Conservation (phyloP, 2,888 invertebrate species). For the Hydraecia micacea region DNA sequence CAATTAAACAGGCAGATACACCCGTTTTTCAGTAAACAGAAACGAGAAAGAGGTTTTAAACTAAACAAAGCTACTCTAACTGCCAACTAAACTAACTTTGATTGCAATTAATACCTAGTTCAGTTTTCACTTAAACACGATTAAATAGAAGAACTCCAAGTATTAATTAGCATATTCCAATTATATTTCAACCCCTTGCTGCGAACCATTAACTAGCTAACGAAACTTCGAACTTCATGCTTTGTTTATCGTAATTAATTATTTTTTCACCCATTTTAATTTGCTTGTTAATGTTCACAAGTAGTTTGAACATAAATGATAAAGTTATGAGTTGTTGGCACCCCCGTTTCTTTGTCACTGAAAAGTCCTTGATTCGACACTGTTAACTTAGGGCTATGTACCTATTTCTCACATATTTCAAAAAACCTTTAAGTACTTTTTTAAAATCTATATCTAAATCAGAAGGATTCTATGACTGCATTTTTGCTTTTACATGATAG, state of each 20-base stretch:
- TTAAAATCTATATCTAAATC: background rate
- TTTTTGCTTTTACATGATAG: background rate
- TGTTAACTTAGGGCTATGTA: background rate
- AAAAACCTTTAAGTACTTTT: background rate
- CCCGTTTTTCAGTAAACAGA: background rate
- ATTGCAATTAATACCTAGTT: background rate
- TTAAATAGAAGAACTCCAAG: background rate
- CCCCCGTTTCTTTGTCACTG: background rate
- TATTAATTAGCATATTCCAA: background rate
- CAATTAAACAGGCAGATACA: background rate
- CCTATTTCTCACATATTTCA: too few species aligned
- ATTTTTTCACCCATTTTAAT: background rate
- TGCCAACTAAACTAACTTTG: background rate
- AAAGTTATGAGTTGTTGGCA: background rate
- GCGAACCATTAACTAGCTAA: background rate
- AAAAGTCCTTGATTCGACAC: background rate
- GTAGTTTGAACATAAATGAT: background rate
- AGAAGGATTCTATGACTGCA: background rate
- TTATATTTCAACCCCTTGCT: slow-evolving; percentile 7
- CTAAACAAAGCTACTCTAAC: background rate
- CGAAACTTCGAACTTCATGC: background rate
- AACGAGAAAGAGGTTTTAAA: background rate
- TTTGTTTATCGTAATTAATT: background rate
- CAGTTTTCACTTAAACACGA: background rate
- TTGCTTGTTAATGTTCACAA: background rate